Conservation (phyloP, 2,888 invertebrate genomes). For the Thalpophila matura region DNA sequence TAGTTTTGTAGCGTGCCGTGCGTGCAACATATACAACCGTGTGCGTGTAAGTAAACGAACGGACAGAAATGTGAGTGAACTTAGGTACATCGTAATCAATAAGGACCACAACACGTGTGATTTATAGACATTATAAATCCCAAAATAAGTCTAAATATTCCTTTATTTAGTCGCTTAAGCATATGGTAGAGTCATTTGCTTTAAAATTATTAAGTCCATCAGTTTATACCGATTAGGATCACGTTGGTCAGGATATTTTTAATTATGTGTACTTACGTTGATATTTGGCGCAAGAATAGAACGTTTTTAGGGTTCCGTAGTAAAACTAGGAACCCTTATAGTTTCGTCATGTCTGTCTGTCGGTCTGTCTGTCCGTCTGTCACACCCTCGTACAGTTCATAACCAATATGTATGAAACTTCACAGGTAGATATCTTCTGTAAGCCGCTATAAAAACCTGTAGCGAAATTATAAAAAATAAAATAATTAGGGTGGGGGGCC, state of each 20-base stretch:
- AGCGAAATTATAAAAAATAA: no score
- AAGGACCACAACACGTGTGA: slow-evolving; percentile 32
- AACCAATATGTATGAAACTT: no score
- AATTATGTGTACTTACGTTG: no score
- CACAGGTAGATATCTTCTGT: no score
- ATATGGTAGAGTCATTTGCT: slow-evolving; percentile 14
- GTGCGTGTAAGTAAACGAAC: slow-evolving; percentile 32
- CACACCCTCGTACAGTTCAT: no score
- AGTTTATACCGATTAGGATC: slow-evolving; percentile 5
- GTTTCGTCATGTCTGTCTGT: no score
- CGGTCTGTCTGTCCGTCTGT: no score
- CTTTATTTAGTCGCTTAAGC: slow-evolving; percentile 19
- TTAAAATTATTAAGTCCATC: slow-evolving; percentile 3
- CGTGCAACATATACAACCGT: not conserved
- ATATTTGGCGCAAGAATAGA: no score
- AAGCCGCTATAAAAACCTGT: no score
- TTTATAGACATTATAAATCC: slow-evolving; percentile 29
- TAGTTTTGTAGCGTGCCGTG: slow-evolving; percentile 35
- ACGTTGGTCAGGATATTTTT: slow-evolving; percentile 3
- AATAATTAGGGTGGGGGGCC: no score
- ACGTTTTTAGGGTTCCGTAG: no score
- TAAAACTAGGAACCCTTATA: no score
- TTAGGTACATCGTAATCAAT: slow-evolving; percentile 20
- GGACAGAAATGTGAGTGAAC: slow-evolving; percentile 10
- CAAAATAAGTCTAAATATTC: slow-evolving; percentile 37